These are phyloP conservation scores for Mongoloraphidia duomilia DNA, from an alignment of 2,888 invertebrate species.

Conservation along the genomic window DNA sequence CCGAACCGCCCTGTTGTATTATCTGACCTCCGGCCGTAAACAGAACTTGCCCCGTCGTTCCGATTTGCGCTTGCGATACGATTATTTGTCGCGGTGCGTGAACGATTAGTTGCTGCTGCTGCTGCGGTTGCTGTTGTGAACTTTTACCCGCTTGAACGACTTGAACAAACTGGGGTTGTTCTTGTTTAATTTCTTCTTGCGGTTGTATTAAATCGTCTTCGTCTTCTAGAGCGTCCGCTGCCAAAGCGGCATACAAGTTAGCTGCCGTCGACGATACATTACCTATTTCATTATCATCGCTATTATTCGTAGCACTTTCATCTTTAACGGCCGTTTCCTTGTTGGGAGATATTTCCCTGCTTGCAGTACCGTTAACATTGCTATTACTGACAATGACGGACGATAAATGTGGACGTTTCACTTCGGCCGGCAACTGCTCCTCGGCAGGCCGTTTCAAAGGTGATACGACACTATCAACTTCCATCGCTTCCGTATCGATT, in stretches of 20 bases:
- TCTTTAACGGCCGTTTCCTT: conserved; percentile 31
- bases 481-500: conserved; percentile 22
- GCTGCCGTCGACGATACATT: conserved; percentile 62
- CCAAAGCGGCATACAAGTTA: conserved; percentile 71
- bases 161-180: conserved; percentile 17
- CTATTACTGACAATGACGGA: conserved; percentile 20
- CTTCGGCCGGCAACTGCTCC: conserved; percentile 29
- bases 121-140: conserved; percentile 21
- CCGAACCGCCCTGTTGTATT: conserved; percentile 14
- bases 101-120: conserved; percentile 18
- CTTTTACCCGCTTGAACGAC: conserved; percentile 8
- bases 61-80: conserved; percentile 26
- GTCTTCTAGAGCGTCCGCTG: conserved; percentile 71
- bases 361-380: conserved; percentile 18
- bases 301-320: conserved; percentile 24
- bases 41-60: conserved; percentile 21
- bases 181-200: conserved; percentile 4
- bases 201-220: conserved; percentile 41
- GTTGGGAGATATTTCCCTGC: conserved; percentile 31
- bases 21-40: conserved; percentile 23
- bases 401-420: conserved; percentile 25
- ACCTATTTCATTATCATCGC: conserved; percentile 28
- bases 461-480: conserved; percentile 24
- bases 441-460: conserved; percentile 23
- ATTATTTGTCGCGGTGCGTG: conserved; percentile 35